Evolutionary conservation across 1,140 invertebrate genomes (phyloP).

Genomic region (Apis dorsata): DNA sequence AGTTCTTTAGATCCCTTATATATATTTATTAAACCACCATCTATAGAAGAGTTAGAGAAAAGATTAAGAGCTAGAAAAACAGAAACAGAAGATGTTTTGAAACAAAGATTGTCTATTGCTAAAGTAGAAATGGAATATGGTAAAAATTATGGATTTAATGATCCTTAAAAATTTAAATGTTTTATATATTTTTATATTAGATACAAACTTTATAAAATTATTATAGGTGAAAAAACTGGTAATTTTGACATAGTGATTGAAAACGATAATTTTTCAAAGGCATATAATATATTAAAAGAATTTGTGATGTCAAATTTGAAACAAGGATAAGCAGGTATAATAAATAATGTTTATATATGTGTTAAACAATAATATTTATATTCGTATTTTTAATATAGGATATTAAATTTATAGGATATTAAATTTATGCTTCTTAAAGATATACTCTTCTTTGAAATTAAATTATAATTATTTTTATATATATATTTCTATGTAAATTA

Average conservation of each 20-base stretch:
- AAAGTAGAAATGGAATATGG: slow-evolving; percentile 92
- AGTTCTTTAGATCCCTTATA: slow-evolving; percentile 91
- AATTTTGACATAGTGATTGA: slow-evolving; percentile 95
- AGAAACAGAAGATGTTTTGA: slow-evolving; percentile 93
- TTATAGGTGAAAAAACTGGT: slow-evolving; percentile 85
- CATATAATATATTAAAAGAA: slow-evolving; percentile 89
- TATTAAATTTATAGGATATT: slow-evolving; percentile 16
- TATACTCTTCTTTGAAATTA: not conserved
- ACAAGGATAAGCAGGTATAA: slow-evolving; percentile 29
- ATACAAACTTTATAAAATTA: not conserved
- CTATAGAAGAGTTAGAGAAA: slow-evolving; percentile 88
- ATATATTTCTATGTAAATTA: slow-evolving; percentile 3
- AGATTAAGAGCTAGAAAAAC: slow-evolving; percentile 90
- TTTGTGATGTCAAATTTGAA: slow-evolving; percentile 50
- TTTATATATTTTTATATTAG: not conserved
- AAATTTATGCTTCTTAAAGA: slow-evolving; percentile 4
- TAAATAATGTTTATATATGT: not conserved
- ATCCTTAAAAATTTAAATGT: slow-evolving; percentile 5
- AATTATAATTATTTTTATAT: slow-evolving; percentile 42
- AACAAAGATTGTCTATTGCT: slow-evolving; percentile 87
- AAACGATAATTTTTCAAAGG: slow-evolving; percentile 95
- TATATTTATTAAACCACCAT: slow-evolving; percentile 97
- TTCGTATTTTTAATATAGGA: not conserved
- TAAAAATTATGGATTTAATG: slow-evolving; percentile 66
- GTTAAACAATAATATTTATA: not conserved